Percentiles rank a stretch among this genome's conserved stretches.
Conservation (phyloP, 1,140 invertebrate genomes). For the Meteorus sp. region DNA sequence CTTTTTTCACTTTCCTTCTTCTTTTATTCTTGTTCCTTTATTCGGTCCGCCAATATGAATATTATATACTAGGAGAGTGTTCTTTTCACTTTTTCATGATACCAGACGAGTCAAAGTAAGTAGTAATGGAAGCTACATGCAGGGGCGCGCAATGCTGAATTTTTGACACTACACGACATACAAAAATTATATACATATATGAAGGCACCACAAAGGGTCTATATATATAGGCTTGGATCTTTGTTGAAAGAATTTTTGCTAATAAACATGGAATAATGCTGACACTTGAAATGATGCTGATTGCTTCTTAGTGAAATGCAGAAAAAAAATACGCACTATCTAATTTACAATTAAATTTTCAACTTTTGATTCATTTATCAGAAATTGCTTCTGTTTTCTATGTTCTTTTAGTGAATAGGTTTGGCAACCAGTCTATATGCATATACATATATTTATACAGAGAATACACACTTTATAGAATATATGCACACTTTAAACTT, state of each 20-base stretch:
- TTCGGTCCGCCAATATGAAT: too few species aligned
- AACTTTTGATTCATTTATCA: too few species aligned
- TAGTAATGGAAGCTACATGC: slow-evolving; percentile 28
- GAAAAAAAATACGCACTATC: too few species aligned
- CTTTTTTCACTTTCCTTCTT: too few species aligned
- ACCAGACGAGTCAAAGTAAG: background rate
- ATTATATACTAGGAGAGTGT: too few species aligned
- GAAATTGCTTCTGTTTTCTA: background rate
- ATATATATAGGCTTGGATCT: background rate
- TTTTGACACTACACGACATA: slow-evolving; percentile 25
- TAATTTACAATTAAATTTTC: too few species aligned
- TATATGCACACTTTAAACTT: slow-evolving; percentile 14
- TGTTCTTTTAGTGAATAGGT: background rate
- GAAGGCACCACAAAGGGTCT: slow-evolving; percentile 12
- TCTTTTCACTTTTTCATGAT: background rate
- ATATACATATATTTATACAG: too few species aligned
- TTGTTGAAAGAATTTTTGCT: background rate
- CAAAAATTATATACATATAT: slow-evolving; percentile 17
- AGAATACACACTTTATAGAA: too few species aligned
- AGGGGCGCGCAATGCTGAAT: slow-evolving; percentile 24
- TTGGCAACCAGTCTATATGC: too few species aligned
- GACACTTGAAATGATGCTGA: too few species aligned
- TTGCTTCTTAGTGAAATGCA: too few species aligned
- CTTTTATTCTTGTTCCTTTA: too few species aligned
- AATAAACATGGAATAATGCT: background rate